These are phyloP conservation scores for Aplodontia rufa DNA, from an alignment of 2,113 vertebrate genomes.

Conservation along the genomic window DNA sequence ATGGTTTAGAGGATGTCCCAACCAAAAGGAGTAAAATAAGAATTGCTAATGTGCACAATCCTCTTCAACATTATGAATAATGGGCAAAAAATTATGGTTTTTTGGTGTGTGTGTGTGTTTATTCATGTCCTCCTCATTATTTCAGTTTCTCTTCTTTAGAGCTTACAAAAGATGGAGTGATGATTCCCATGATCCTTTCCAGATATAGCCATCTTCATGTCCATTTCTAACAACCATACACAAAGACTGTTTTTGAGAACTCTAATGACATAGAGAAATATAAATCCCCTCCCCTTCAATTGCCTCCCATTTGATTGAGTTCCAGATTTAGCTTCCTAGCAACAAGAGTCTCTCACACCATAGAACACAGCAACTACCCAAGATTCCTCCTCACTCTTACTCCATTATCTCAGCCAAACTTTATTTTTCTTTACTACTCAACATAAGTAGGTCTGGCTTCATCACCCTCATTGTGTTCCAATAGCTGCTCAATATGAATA, in stretches of 20 bases:
- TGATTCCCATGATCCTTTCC: no score
- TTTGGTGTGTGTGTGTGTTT: no score
- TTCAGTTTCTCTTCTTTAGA: no score
- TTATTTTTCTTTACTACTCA: neutral
- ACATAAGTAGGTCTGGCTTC: neutral
- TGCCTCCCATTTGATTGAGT: neutral
- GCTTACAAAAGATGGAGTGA: no score
- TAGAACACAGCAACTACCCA: neutral
- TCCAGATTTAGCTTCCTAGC: conserved; percentile 33
- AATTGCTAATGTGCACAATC: neutral
- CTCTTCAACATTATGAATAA: neutral
- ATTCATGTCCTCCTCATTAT: no score
- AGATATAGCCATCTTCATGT: no score
- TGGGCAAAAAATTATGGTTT: neutral
- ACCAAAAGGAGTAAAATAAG: neutral
- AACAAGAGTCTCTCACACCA: neutral
- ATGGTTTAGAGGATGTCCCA: neutral
- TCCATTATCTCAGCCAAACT: neutral
- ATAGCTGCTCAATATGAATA: neutral
- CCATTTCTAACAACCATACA: no score
- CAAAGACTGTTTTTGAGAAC: no score
- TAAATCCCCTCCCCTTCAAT: no score
- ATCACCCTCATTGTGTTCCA: neutral
- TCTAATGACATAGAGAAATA: no score
- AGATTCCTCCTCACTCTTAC: neutral